Percentiles rank a stretch among this genome's conserved stretches.
phyloP scores from a whole-genome alignment of 2,888 invertebrate genomes.

The Junonia oenone region DNA sequence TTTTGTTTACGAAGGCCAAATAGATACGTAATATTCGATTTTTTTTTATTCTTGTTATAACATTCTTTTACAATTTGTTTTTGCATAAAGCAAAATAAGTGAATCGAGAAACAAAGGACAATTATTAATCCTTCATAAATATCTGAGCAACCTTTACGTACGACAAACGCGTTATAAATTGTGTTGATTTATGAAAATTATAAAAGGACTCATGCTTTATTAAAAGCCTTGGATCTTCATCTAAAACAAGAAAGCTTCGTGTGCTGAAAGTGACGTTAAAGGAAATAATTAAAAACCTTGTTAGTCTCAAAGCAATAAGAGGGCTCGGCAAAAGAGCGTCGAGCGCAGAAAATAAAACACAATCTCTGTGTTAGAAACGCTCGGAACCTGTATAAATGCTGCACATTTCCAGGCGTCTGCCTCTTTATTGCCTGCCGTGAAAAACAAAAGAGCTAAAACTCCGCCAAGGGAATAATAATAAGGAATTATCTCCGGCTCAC shows the following conservation, averaged over 20 bases:
- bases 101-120: too few species aligned
- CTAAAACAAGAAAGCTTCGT: constrained; percentile 23
- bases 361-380: constrained; percentile 42
- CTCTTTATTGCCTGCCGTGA: constrained; percentile 67
- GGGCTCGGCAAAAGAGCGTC: constrained; percentile 60
- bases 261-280: constrained; percentile 67
- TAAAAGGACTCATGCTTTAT: constrained; percentile 5
- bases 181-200: constrained; percentile 5
- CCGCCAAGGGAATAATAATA: constrained; percentile 63
- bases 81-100: too few species aligned
- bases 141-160: too few species aligned
- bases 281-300: constrained; percentile 78
- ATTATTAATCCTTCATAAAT: too few species aligned
- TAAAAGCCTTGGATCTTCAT: constrained; percentile 18
- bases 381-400: constrained; percentile 66
- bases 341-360: constrained; percentile 62
- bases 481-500: constrained; percentile 54
- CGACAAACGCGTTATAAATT: background rate
- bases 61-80: too few species aligned
- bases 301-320: constrained; percentile 70
- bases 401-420: constrained; percentile 68
- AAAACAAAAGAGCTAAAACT: constrained; percentile 69
- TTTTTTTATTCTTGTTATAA: too few species aligned
- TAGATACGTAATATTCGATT: too few species aligned
- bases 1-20: too few species aligned